Evolutionary conservation across 2,888 invertebrate species (phyloP).

Genomic region (Himalopsyche kuldschensis): DNA sequence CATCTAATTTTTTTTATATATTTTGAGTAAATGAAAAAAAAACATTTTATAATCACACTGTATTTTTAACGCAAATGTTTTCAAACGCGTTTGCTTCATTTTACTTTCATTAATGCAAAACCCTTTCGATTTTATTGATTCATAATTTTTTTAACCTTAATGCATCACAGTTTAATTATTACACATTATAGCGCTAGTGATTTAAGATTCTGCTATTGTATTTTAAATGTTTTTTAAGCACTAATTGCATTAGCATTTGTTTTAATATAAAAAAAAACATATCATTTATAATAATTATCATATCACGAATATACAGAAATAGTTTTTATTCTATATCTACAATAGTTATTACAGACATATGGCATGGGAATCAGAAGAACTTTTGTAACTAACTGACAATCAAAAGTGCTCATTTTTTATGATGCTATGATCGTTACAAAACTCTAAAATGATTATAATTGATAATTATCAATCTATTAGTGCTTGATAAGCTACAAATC

Average conservation of each 20-base stretch:
- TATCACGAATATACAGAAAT: not conserved
- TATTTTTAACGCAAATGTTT: not conserved
- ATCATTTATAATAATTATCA: no score
- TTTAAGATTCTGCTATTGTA: not conserved
- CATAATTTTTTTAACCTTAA: not conserved
- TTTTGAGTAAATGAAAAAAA: not conserved
- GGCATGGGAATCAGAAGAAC: no score
- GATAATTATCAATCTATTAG: no score
- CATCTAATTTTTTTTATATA: not conserved
- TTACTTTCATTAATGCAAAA: not conserved
- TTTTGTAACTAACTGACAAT: no score
- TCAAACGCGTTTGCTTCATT: not conserved
- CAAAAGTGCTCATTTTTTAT: no score
- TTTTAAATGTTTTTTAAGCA: not conserved
- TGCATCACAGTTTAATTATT: not conserved
- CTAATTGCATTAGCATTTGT: not conserved
- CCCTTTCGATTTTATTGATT: slow-evolving; percentile 1
- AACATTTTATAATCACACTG: not conserved
- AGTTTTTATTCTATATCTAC: not conserved
- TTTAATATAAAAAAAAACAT: not conserved
- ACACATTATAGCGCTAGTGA: not conserved
- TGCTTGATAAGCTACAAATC: no score
- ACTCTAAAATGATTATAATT: no score
- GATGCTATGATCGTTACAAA: no score
- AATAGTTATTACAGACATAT: no score